These are phyloP conservation scores for Sinocyclocheilus anshuiensis DNA, from an alignment of 2,113 vertebrate species.

Conservation along the genomic window DNA sequence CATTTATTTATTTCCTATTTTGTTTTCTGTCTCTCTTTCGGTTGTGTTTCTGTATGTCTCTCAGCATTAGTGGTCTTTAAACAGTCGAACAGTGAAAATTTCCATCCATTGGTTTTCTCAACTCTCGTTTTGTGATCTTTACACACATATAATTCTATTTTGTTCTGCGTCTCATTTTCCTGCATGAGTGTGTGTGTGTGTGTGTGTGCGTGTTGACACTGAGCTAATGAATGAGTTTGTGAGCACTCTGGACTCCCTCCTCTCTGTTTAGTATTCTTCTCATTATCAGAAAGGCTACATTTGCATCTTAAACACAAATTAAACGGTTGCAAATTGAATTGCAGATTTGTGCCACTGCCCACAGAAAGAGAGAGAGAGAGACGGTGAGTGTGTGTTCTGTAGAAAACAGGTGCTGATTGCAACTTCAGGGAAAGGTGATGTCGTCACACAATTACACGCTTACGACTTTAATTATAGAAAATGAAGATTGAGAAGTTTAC, in stretches of 20 bases:
- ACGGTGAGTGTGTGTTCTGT: background rate
- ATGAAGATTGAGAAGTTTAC: background rate
- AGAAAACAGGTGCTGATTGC: background rate
- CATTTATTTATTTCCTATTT: too few relatives aligned
- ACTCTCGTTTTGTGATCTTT: constrained; percentile 57
- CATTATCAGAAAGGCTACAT: constrained; percentile 62
- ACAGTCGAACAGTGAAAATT: background rate
- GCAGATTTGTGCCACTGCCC: constrained; percentile 48
- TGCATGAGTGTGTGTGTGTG: background rate
- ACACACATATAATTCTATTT: constrained; percentile 56
- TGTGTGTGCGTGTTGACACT: constrained; percentile 39
- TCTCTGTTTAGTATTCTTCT: constrained; percentile 56
- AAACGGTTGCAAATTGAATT: constrained; percentile 61
- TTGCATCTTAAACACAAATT: constrained; percentile 64
- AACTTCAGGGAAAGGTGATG: background rate
- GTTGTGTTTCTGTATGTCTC: too few relatives aligned
- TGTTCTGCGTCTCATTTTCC: background rate
- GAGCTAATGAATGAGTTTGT: constrained; percentile 53
- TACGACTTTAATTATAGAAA: background rate
- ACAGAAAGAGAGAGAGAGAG: background rate
- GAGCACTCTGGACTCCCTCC: constrained; percentile 42
- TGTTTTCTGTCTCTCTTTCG: background rate
- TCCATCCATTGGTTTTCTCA: constrained; percentile 3
- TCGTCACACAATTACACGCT: background rate
- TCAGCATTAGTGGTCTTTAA: background rate